Conservation (phyloP, 1,140 invertebrate genomes). For the Papilio glaucus region DNA sequence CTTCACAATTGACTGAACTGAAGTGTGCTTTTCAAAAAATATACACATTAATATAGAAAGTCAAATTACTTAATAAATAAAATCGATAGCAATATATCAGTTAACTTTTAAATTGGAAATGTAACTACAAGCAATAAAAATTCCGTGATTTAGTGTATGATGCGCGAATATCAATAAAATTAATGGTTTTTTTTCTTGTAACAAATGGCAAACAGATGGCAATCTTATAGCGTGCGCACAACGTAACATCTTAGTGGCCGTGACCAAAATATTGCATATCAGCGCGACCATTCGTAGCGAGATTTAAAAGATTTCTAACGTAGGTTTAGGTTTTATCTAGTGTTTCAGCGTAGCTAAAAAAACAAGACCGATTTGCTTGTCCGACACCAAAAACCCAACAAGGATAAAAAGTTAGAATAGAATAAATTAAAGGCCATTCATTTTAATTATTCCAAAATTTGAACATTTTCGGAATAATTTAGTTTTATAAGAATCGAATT, state of each 20-base stretch:
- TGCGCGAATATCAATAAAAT: background rate
- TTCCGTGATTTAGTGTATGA: background rate
- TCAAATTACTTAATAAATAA: too few relatives aligned
- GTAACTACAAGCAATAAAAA: too few relatives aligned
- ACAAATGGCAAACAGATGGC: background rate
- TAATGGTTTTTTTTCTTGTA: background rate
- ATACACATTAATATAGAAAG: background rate
- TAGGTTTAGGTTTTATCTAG: background rate
- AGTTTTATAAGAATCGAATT: too few relatives aligned
- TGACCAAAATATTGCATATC: conserved; percentile 22
- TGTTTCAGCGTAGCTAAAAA: background rate
- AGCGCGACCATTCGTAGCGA: background rate
- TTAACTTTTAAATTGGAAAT: too few relatives aligned
- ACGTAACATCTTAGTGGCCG: conserved; percentile 13
- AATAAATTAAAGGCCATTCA: too few relatives aligned
- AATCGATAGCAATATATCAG: background rate
- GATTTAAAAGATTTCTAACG: background rate
- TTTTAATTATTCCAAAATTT: too few relatives aligned
- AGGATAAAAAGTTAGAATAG: too few relatives aligned
- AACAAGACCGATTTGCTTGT: background rate
- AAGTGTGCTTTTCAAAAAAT: background rate
- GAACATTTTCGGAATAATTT: too few relatives aligned
- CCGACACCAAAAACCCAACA: too few relatives aligned
- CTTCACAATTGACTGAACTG: background rate
- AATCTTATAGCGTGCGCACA: conserved; percentile 1